A percentile compares a stretch with the other conserved stretches of the same genome.
These are phyloP conservation scores for Echiichthys vipera DNA, from an alignment of 2,797 vertebrate genomes.

Conservation along the genomic window DNA sequence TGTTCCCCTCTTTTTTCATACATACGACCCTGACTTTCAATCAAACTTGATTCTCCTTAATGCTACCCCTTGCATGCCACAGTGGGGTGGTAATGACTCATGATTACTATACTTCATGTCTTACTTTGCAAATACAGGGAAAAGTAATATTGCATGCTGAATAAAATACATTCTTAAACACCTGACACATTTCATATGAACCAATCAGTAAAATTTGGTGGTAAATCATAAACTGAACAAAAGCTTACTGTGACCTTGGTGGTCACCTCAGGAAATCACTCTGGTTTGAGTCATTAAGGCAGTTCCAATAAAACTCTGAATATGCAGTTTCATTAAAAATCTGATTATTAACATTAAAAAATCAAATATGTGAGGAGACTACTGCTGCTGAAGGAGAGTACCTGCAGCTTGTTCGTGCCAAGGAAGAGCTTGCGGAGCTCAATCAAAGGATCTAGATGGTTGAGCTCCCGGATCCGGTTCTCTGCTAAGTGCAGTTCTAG, in stretches of 20 bases:
- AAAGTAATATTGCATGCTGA: slow-evolving; percentile 67
- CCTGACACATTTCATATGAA: slow-evolving; percentile 58
- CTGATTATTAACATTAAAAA: slow-evolving; percentile 11
- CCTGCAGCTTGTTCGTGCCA: slow-evolving; percentile 91
- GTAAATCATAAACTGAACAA: slow-evolving; percentile 57
- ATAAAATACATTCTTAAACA: slow-evolving; percentile 73
- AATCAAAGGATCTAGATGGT: slow-evolving; percentile 81
- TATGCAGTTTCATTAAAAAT: slow-evolving; percentile 26
- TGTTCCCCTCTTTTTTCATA: slow-evolving; percentile 74
- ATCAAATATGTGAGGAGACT: not conserved
- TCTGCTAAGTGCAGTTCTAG: slow-evolving; percentile 86
- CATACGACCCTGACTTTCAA: slow-evolving; percentile 82
- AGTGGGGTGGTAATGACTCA: slow-evolving; percentile 78
- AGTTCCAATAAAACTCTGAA: slow-evolving; percentile 29
- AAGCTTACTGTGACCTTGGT: slow-evolving; percentile 62
- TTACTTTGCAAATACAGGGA: slow-evolving; percentile 70
- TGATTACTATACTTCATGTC: slow-evolving; percentile 82
- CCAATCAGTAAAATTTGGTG: slow-evolving; percentile 64
- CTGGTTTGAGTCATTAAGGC: slow-evolving; percentile 30
- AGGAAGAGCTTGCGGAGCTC: slow-evolving; percentile 89
- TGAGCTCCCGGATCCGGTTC: slow-evolving; percentile 89
- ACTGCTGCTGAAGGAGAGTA: slow-evolving; percentile 56
- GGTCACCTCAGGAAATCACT: slow-evolving; percentile 51
- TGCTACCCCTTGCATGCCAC: slow-evolving; percentile 75
- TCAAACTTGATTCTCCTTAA: slow-evolving; percentile 84